Evolutionary conservation across 1,140 invertebrate genomes (phyloP), one percentile per base, ranked within the genome.

Genomic region (Drosophila baimaii): DNA sequence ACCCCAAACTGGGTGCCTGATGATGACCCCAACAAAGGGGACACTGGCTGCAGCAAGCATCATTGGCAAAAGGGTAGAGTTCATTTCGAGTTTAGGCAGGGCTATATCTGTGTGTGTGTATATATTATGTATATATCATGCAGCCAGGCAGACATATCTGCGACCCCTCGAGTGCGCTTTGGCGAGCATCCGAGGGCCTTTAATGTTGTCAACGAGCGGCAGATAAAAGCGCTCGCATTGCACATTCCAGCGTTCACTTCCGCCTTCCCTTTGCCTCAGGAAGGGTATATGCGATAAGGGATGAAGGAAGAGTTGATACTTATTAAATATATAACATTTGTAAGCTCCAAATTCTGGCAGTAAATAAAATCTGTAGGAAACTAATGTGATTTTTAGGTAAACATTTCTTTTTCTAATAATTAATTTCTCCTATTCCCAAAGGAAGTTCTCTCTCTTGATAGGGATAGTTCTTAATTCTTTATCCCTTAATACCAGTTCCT

Each of bases 211-310:
- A 77, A 74, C 59, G 25, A 52, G 57, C 55, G 46, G 76, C 58
- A 76, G 75, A 79, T 79, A 81, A 86, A 86, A 86, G 75, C 74
- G 71, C 66, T 81, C 76, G 65, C 78, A 85, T 72, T 79, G 82
- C 82, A 85, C 37, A 79, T 81, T 78, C 57, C 75, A 54, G 64
- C 31, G 56, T 71, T 71, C 58, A 81, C 77, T 85, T 85, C 81
- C 81, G 81, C 17, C 33, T 75, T 66, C 15, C 33, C 29, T 51
- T 47, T 51, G 44, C n/a, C 9, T 35, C 5, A 0, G 0, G 2
- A 6, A n/a, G 29, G 63, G 47, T 43, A 57, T 44, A 15, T n/a
- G 5, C 9, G 12, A 41, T 56, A 25, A 8, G 1, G 5, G 10
- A 23, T 23, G 15, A 31, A 4, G 2, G 25, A 19, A 13, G 21